phyloP scores from a whole-genome alignment of 2,113 vertebrate species.

The Stigmatopora nigra region DNA sequence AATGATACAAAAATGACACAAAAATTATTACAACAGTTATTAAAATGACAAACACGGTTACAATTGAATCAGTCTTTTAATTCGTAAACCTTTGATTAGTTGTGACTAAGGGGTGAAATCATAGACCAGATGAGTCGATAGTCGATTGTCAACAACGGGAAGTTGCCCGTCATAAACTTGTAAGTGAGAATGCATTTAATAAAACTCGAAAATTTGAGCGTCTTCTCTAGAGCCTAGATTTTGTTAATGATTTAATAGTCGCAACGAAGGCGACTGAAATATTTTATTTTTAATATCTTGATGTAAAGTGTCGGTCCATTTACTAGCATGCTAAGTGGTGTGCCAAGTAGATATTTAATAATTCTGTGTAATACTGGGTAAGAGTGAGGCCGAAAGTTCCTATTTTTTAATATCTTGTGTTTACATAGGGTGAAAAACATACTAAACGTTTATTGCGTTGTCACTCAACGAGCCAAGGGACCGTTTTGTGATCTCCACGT shows the following conservation, averaged over 20 bases:
- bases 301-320: not conserved
- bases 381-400: not conserved
- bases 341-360: constrained; percentile 11
- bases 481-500: not conserved
- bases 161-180: constrained; percentile 39
- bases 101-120: constrained; percentile 1
- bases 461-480: not conserved
- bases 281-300: not conserved
- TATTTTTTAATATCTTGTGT: not conserved
- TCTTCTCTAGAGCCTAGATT: not conserved
- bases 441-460: not conserved
- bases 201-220: not conserved
- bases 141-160: constrained; percentile 22
- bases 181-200: constrained; percentile 33
- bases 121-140: constrained; percentile 36
- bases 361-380: not conserved
- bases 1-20: not conserved
- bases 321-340: constrained; percentile 42
- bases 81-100: constrained; percentile 21
- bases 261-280: no score
- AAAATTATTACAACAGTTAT: not conserved
- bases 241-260: not conserved
- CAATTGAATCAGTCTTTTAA: no score
- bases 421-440: not conserved
- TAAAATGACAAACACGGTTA: no score